Percentiles rank a stretch among this genome's conserved stretches.
Conservation (phyloP, 2,113 vertebrate species). For the Actinemys pallida region DNA sequence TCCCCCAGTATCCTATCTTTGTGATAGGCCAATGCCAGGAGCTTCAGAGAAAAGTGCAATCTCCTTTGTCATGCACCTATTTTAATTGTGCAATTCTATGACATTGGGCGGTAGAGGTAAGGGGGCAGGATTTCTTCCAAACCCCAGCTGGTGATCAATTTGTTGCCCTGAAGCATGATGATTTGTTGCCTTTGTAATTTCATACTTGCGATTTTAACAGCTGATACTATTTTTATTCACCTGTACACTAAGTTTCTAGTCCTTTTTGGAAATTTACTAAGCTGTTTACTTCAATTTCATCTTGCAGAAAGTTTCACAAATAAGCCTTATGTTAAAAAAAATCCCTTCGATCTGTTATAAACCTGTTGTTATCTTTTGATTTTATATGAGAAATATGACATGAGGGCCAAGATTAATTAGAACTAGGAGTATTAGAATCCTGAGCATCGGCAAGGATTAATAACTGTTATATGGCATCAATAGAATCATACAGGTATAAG, state of each 20-base stretch:
- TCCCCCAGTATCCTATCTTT: neutral
- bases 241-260: neutral
- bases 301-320: constrained; percentile 15
- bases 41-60: neutral
- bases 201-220: neutral
- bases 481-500: neutral
- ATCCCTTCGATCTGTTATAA: constrained; percentile 17
- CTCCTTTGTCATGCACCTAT: neutral
- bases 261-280: neutral
- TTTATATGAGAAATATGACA: constrained; percentile 2
- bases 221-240: constrained; percentile 42
- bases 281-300: neutral
- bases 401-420: constrained; percentile 18
- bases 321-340: neutral
- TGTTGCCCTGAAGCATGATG: neutral
- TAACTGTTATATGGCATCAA: neutral
- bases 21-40: neutral
- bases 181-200: neutral
- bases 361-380: neutral
- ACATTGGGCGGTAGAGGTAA: neutral
- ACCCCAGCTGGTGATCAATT: neutral
- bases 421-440: neutral
- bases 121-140: neutral
- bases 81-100: neutral
- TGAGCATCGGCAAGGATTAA: neutral